phyloP scores from a whole-genome alignment of 1,140 invertebrate species.

The Acromyrmex heyeri region DNA sequence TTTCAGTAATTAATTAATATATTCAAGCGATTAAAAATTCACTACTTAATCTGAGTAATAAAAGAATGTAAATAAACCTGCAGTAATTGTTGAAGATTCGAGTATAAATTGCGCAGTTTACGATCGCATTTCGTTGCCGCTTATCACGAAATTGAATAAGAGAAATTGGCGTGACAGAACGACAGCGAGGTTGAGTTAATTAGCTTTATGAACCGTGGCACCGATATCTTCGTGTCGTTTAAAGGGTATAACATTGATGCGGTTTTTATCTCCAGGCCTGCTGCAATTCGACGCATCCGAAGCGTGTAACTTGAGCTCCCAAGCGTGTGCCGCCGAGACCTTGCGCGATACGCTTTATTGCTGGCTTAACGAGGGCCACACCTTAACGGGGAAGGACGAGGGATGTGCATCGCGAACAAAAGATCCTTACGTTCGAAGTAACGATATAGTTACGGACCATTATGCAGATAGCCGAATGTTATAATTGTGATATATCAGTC shows the following conservation, averaged over 20 bases:
- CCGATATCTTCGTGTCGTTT: neutral
- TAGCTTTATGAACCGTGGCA: constrained; percentile 8
- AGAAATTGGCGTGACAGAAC: neutral
- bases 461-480: constrained; percentile 69
- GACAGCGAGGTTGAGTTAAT: neutral
- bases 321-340: constrained; percentile 65
- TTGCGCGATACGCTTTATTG: constrained; percentile 73
- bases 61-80: neutral
- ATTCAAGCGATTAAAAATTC: neutral
- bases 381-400: constrained; percentile 62
- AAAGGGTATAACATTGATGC: constrained; percentile 17
- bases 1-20: neutral
- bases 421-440: constrained; percentile 67
- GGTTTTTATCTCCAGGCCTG: constrained; percentile 49
- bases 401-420: constrained; percentile 73
- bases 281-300: constrained; percentile 45
- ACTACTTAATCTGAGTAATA: neutral
- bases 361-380: constrained; percentile 73
- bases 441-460: constrained; percentile 74
- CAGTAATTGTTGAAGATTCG: neutral
- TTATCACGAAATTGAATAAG: neutral
- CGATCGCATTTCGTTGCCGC: neutral
- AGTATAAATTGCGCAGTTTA: neutral
- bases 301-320: constrained; percentile 66
- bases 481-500: constrained; percentile 61